Base-by-base conservation (phyloP, 2,797 vertebrate species). In the Triplophysa yarkandensis region DNA sequence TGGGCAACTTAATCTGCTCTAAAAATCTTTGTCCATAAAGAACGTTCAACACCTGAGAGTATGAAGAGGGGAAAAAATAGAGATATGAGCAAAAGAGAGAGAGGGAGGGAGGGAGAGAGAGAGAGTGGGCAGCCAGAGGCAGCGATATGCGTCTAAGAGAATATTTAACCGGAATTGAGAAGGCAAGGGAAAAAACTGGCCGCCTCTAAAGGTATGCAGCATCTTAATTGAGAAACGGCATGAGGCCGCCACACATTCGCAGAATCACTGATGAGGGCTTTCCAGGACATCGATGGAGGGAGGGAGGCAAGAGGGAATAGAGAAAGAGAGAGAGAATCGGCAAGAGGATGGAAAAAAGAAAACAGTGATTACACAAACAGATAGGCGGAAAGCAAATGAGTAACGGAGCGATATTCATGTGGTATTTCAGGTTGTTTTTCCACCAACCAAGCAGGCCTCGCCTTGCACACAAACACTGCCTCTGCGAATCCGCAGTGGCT, bases 211-310 rank as follows among this genome's bases (percentile, higher is more conserved):
- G 82, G 79, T 77, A 81, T 77, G 82, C 70, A 68, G 54, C 76
- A 57, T 74, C 77, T 81, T 81, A 81, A 81, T 77, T 81, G 58
- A 77, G 84, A 82, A 85, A 82, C 84, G 76, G 70, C 76, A 73
- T 61, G 71, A 81, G 77, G 81, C 71, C 77, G 55, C 41, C 32
- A 71, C 36, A 73, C 71, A 80, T 80, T 61, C 68, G 19, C 77
- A 68, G 81, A 86, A 81, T 84, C 65, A 81, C 69, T 79, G 77
- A 81, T 84, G 79, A 83, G 71, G 58, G 71, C 84, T 84, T 77
- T 55, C 64, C 19, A 64, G 63, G 76, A 71, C 68, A 68, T 68
- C 81, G 77, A 81, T 39, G 66, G 71, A 72, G 44, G 54, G 64
- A 74, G 66, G 43, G 48, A 58, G 52, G 36, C 8, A 34, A 73